These are phyloP conservation scores for Copidosoma floridanum DNA, from an alignment of 1,140 invertebrate species.

Conservation along the genomic window DNA sequence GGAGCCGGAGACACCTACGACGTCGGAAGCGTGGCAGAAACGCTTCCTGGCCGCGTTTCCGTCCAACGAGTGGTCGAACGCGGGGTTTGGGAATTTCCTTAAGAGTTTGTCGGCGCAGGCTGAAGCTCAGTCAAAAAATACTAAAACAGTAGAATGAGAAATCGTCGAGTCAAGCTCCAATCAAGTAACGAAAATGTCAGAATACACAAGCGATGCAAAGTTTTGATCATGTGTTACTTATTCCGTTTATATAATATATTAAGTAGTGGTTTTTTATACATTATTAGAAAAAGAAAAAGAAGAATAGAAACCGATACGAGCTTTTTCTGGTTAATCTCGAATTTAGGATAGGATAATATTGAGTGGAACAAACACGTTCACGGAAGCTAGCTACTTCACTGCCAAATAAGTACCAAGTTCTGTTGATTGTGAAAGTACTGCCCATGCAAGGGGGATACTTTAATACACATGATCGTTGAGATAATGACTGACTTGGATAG, in stretches of 20 bases:
- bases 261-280: no score
- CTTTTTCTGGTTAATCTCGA: not conserved
- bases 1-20: constrained; percentile 15
- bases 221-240: no score
- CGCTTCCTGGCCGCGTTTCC: constrained; percentile 40
- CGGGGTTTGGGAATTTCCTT: constrained; percentile 42
- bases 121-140: constrained; percentile 23
- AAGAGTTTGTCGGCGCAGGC: constrained; percentile 37
- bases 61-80: constrained; percentile 43
- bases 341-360: not conserved
- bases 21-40: constrained; percentile 35
- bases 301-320: no score
- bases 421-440: not conserved
- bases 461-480: not conserved
- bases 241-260: no score
- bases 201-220: no score
- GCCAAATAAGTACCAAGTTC: constrained; percentile 9
- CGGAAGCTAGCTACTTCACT: constrained; percentile 15
- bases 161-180: no score
- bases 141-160: not conserved
- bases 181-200: no score
- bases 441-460: not conserved
- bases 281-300: no score
- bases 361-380: not conserved
- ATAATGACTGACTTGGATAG: not conserved